These are phyloP conservation scores for Arizona elegans DNA, from an alignment of 2,113 vertebrate species.

Conservation along the genomic window DNA sequence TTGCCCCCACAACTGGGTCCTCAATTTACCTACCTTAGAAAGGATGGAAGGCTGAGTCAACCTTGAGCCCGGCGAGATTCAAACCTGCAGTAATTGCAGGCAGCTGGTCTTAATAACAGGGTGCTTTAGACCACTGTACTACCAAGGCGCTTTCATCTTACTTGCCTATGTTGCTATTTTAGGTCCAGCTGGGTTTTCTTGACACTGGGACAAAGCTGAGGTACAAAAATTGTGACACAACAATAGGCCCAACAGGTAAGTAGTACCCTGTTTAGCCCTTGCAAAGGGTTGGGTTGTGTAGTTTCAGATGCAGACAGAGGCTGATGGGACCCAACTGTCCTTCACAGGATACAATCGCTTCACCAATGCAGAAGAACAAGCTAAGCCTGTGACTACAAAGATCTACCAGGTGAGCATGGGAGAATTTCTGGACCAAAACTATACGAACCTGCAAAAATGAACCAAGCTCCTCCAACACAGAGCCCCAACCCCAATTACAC, in stretches of 20 bases:
- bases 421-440: background rate
- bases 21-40: too few species aligned
- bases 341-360: background rate
- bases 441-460: background rate
- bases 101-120: too few species aligned
- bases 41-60: too few species aligned
- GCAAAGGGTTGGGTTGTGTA: background rate
- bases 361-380: background rate
- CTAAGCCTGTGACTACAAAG: background rate
- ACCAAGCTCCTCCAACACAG: background rate
- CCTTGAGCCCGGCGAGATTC: too few species aligned
- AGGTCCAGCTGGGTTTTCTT: background rate
- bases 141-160: background rate
- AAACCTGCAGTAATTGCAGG: too few species aligned
- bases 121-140: too few species aligned
- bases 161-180: background rate
- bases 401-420: background rate
- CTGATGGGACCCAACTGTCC: background rate
- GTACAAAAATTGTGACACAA: background rate
- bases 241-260: background rate
- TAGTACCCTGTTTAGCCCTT: background rate
- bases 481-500: too few species aligned
- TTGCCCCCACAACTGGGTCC: too few species aligned
- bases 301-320: background rate
- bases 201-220: background rate